A percentile compares a stretch with the other conserved stretches of the same genome.
Conservation (phyloP, 2,113 vertebrate genomes). For the Nansenia antarctica region DNA sequence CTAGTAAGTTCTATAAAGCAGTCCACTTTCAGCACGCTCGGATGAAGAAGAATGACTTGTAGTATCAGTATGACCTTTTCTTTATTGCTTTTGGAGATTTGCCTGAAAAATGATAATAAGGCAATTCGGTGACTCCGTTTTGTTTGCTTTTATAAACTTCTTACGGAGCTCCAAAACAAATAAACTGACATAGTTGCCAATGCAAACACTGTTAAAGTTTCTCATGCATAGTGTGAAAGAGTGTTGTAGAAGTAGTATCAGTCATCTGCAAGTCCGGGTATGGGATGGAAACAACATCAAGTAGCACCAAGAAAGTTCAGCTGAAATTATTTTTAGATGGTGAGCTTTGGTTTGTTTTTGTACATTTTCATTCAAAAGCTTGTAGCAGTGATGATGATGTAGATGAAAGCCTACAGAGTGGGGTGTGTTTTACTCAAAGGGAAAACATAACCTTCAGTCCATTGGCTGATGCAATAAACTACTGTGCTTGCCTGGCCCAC, state of each 20-base stretch:
- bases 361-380: background rate
- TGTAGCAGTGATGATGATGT: background rate
- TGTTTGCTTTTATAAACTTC: background rate
- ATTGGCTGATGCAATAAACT: background rate
- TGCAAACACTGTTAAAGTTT: background rate
- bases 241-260: background rate
- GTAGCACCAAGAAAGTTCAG: background rate
- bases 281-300: background rate
- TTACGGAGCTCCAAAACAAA: background rate
- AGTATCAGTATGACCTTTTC: background rate
- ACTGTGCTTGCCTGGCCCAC: background rate
- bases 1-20: constrained; percentile 19
- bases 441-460: background rate
- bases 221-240: background rate
- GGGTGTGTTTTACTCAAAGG: background rate
- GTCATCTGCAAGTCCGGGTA: background rate
- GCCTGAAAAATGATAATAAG: constrained; percentile 10
- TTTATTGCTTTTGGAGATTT: constrained; percentile 29
- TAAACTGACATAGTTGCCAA: background rate
- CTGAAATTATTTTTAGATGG: background rate
- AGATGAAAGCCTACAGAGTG: background rate
- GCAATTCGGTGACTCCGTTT: background rate
- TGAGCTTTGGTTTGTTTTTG: background rate
- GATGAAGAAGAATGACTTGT: constrained; percentile 26
- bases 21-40: constrained; percentile 8